Percentiles rank a stretch among this genome's conserved stretches.
These are phyloP conservation scores for Prorops nasuta DNA, from an alignment of 1,140 invertebrate species.

Conservation along the genomic window DNA sequence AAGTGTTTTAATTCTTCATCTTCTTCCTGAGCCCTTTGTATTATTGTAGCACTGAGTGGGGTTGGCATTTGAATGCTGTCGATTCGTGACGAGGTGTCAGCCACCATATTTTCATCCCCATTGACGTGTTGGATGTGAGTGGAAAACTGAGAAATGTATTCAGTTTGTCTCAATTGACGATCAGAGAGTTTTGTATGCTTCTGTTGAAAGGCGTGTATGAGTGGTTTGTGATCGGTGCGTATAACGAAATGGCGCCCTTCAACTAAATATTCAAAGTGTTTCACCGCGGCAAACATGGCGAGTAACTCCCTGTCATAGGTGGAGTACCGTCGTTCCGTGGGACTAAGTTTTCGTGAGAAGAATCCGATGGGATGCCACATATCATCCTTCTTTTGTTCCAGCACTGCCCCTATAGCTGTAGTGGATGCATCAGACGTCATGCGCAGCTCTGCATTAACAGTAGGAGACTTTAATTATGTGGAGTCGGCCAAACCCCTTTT, in stretches of 20 bases:
- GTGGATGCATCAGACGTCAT: slow-evolving; percentile 1
- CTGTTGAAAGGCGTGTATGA: no score
- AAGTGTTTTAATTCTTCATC: slow-evolving; percentile 11
- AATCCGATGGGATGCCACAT: no score
- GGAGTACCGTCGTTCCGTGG: no score
- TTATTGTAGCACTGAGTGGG: slow-evolving; percentile 5
- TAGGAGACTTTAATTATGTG: not conserved
- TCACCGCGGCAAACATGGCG: slow-evolving; percentile 14
- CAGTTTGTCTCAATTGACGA: slow-evolving; percentile 17
- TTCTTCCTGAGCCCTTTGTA: slow-evolving; percentile 18
- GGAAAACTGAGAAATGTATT: slow-evolving; percentile 32
- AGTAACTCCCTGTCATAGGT: no score
- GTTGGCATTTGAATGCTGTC: slow-evolving; percentile 6
- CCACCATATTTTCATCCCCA: slow-evolving; percentile 29
- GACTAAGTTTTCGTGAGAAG: no score
- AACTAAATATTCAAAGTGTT: slow-evolving; percentile 10
- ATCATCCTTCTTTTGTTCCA: slow-evolving; percentile 10
- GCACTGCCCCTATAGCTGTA: no score
- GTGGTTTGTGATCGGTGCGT: slow-evolving; percentile 35
- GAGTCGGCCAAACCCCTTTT: not conserved
- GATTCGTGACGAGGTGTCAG: slow-evolving; percentile 28
- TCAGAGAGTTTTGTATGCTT: slow-evolving; percentile 13
- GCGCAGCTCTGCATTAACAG: not conserved
- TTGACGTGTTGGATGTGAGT: no score
- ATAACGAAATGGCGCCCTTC: slow-evolving; percentile 12